Evolutionary conservation across 1,140 invertebrate species (phyloP).

Genomic region (Oscheius sp.): DNA sequence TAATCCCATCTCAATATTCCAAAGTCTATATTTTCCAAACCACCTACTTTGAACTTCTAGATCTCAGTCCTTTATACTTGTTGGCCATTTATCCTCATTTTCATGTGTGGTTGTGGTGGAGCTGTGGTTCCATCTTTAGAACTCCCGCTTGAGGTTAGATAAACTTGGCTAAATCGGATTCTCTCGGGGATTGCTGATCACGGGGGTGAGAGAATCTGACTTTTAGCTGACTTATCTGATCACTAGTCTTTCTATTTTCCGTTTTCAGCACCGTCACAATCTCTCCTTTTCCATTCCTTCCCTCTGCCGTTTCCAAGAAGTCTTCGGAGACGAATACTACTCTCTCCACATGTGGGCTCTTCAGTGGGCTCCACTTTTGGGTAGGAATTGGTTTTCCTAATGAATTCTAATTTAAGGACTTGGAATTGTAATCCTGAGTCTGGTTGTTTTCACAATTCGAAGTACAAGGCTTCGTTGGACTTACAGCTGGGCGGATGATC

Average conservation of each 20-base stretch:
- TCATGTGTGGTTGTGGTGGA: not conserved
- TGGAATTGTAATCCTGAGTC: not conserved
- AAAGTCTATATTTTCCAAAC: not conserved
- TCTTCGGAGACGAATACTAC: slow-evolving; percentile 28
- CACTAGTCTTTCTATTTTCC: not conserved
- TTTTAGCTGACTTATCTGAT: too few relatives aligned
- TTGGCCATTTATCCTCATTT: not conserved
- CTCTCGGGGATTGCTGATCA: too few relatives aligned
- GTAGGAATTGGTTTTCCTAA: not conserved
- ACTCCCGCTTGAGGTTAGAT: slow-evolving; percentile 10
- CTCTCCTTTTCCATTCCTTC: not conserved
- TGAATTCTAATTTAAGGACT: not conserved
- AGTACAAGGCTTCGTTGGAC: slow-evolving; percentile 17
- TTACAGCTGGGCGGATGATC: slow-evolving; percentile 30
- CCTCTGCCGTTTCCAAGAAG: slow-evolving; percentile 29
- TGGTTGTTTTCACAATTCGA: slow-evolving; percentile 19
- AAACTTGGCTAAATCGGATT: too few relatives aligned
- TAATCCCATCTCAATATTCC: slow-evolving; percentile 14
- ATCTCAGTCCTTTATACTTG: not conserved
- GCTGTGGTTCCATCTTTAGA: not conserved
- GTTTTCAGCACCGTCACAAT: slow-evolving; percentile 18
- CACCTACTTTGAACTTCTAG: slow-evolving; percentile 4
- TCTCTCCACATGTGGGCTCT: slow-evolving; percentile 13
- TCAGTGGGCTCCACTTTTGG: slow-evolving; percentile 29
- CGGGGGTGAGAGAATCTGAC: too few relatives aligned